Base-by-base conservation (phyloP, 2,888 invertebrate species). In the Molanna angustata region DNA sequence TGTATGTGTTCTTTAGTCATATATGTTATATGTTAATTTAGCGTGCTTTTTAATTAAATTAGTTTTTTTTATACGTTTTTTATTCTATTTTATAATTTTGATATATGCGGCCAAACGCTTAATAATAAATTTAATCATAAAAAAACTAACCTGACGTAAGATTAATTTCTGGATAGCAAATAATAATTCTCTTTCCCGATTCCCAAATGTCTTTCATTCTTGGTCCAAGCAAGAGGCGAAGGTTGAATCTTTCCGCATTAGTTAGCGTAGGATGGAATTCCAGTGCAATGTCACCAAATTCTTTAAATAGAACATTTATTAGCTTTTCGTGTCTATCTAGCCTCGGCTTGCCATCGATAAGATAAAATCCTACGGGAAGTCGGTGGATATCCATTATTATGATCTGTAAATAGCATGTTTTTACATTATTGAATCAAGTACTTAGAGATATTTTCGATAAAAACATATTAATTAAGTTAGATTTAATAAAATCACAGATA, bases 331-430 rank as follows among this genome's bases (percentile, higher is more conserved):
- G 84, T 14, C 73, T 59, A 3, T 51, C 37, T n/a, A 40, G 9
- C 11, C 53, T 32, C 4, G 52, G 35, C 21, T 43, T 41, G 7
- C 56, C 58, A 35, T 58, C 49, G 1, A 66, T 62, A 18, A 73
- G 65, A 60, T 76, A 74, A 60, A 85, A 83, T 3, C 84, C 84
- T n/a, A 83, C 72, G 0, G 90, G 90, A 68, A 92, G 90, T 53
- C 90, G 82, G 63, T 91, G 90, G 39, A 93, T 88, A 64, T 93
- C 91, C 40, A 93, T 68, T 56, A 93, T 82, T n/a, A 92, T 76
- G 27, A 90, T 72, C 77, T 77, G 66, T 13, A 56, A 56, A n/a
- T n/a, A n/a, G n/a, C n/a, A n/a, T n/a, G n/a, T n/a, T n/a, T n/a
- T n/a, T n/a, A n/a, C n/a, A n/a, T n/a, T n/a, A n/a, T n/a, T n/a